These are phyloP conservation scores for Leucophora obtusa DNA, from an alignment of 2,888 invertebrate species.

Conservation along the genomic window DNA sequence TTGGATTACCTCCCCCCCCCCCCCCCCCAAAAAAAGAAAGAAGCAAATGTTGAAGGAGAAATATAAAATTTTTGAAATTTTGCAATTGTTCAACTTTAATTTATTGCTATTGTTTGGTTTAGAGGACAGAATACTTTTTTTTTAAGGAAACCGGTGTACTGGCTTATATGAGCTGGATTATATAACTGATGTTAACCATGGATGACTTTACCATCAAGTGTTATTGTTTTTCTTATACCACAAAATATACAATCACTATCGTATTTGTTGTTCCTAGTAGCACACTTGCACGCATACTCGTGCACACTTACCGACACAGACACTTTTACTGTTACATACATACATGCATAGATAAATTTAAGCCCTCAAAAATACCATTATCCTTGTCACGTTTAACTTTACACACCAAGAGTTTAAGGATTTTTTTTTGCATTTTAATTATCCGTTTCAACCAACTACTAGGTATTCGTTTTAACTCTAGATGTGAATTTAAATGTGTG, in stretches of 20 bases:
- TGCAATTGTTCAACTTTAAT: conserved; percentile 24
- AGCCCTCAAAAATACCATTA: conserved; percentile 35
- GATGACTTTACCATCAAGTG: background rate
- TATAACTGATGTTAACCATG: conserved; percentile 9
- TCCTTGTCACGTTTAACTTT: conserved; percentile 48
- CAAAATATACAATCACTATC: background rate
- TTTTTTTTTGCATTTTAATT: conserved; percentile 49
- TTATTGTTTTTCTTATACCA: background rate
- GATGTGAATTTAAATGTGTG: background rate
- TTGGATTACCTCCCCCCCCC: background rate
- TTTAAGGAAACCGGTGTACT: background rate
- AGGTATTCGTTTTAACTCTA: background rate
- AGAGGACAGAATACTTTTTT: background rate
- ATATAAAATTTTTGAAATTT: conserved; percentile 6
- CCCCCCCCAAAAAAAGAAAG: background rate
- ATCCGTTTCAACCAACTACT: conserved; percentile 23
- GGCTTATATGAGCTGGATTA: background rate
- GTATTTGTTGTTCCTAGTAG: background rate
- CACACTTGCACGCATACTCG: no score
- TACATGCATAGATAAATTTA: conserved; percentile 8
- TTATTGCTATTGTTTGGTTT: conserved; percentile 23
- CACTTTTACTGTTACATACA: no score
- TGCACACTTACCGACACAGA: background rate
- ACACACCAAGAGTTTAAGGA: conserved; percentile 32
- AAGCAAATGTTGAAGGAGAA: background rate